phyloP scores from a whole-genome alignment of 2,797 vertebrate genomes.

The Rhynchonycteris naso region DNA sequence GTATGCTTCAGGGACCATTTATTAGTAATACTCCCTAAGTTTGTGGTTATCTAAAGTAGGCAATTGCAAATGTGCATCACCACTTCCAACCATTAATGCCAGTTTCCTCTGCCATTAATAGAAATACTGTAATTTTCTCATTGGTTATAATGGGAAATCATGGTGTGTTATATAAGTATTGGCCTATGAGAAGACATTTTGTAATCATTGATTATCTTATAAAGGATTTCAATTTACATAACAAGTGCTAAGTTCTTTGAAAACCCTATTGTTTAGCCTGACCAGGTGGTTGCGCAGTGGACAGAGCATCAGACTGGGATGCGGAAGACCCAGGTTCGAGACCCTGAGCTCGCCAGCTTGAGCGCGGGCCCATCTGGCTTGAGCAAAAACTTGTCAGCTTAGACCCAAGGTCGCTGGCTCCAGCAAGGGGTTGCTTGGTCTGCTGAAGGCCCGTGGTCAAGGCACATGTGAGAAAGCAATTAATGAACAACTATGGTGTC shows the following conservation, averaged over 20 bases:
- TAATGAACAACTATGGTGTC: no score
- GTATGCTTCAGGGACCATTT: background rate
- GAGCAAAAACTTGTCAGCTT: no score
- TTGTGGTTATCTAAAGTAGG: background rate
- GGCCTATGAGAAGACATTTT: background rate
- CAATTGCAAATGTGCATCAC: background rate
- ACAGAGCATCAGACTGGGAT: no score
- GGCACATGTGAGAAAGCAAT: no score
- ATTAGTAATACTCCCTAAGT: background rate
- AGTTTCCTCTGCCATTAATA: background rate
- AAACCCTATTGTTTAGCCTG: background rate
- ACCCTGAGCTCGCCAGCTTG: no score
- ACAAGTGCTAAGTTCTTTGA: background rate
- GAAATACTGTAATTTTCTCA: background rate
- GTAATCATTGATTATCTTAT: background rate
- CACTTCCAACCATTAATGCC: conserved; percentile 35
- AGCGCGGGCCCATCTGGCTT: no score
- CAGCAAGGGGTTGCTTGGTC: no score
- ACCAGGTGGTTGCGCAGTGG: no score
- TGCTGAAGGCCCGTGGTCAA: no score
- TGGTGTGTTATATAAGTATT: background rate
- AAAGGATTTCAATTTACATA: conserved; percentile 3
- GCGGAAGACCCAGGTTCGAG: no score
- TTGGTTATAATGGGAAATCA: background rate
- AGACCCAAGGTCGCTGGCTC: no score